These are phyloP conservation scores for Lasioglossum pauxillum DNA, from an alignment of 2,888 invertebrate species.

Conservation along the genomic window DNA sequence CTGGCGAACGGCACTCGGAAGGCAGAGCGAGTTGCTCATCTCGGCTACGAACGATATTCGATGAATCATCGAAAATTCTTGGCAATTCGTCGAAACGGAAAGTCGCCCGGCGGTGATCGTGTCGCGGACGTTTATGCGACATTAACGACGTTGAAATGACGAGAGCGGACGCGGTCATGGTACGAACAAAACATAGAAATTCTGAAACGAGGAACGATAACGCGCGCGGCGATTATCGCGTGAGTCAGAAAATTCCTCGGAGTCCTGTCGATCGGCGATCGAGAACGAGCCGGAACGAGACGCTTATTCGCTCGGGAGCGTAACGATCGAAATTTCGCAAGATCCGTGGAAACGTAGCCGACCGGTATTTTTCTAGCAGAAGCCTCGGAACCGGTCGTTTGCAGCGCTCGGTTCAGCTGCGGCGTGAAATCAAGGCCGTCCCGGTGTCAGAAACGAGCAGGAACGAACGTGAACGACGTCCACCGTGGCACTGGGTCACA, in stretches of 20 bases:
- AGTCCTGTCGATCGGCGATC: background rate
- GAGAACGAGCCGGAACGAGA: background rate
- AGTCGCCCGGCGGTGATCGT: background rate
- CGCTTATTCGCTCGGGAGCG: background rate
- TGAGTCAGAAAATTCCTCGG: constrained; percentile 33
- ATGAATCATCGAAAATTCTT: background rate
- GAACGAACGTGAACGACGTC: background rate
- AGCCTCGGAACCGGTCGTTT: background rate
- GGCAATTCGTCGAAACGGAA: background rate
- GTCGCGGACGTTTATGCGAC: constrained; percentile 11
- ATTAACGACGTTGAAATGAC: constrained; percentile 32
- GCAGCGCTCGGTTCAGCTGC: background rate
- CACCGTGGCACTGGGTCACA: background rate
- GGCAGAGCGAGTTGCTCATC: background rate
- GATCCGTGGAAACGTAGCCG: background rate
- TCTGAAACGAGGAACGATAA: constrained; percentile 22
- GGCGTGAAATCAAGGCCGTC: constrained; percentile 26
- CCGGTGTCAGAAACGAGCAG: background rate
- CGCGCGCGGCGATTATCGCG: constrained; percentile 11
- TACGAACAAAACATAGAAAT: background rate
- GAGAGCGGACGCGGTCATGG: background rate
- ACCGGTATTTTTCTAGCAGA: background rate
- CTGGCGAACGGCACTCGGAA: background rate
- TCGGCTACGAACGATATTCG: background rate
- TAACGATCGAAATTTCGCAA: background rate